Evolutionary conservation across 2,797 vertebrate species (phyloP).

Genomic region (Syncerus caffer): DNA sequence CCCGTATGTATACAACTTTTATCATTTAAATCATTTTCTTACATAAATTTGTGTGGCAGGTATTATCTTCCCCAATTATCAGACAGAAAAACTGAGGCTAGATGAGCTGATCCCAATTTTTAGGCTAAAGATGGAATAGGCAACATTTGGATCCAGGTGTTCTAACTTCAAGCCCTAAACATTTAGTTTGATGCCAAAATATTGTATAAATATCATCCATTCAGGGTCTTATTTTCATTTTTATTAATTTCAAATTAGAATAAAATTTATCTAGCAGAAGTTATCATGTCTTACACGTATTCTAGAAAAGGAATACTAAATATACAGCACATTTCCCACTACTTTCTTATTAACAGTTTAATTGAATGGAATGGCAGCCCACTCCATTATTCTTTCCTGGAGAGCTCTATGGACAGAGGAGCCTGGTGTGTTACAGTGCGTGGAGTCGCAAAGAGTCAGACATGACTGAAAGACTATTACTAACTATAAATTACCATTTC

Average conservation of each 20-base stretch:
- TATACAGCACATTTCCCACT: background rate
- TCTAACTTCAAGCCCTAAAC: background rate
- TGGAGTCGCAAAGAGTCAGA: background rate
- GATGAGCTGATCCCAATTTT: background rate
- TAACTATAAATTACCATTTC: background rate
- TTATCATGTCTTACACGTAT: background rate
- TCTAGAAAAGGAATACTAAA: background rate
- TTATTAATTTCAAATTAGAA: background rate
- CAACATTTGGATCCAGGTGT: background rate
- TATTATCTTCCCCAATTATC: background rate
- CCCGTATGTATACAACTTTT: too few relatives aligned
- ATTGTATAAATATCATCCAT: background rate
- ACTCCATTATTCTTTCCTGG: background rate
- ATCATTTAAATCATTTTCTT: background rate
- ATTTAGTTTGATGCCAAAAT: background rate
- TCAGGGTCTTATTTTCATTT: background rate
- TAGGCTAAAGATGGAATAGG: background rate
- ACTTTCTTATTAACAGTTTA: background rate
- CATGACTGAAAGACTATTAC: background rate
- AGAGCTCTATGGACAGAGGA: background rate
- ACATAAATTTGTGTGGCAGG: background rate
- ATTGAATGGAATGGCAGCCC: background rate
- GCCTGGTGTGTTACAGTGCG: fast-evolving
- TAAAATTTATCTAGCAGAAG: background rate
- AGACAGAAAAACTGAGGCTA: background rate